Percentiles rank a stretch among this genome's conserved stretches.
These are phyloP conservation scores for Anthoscopus minutus DNA, from an alignment of 2,113 vertebrate genomes.

Conservation along the genomic window DNA sequence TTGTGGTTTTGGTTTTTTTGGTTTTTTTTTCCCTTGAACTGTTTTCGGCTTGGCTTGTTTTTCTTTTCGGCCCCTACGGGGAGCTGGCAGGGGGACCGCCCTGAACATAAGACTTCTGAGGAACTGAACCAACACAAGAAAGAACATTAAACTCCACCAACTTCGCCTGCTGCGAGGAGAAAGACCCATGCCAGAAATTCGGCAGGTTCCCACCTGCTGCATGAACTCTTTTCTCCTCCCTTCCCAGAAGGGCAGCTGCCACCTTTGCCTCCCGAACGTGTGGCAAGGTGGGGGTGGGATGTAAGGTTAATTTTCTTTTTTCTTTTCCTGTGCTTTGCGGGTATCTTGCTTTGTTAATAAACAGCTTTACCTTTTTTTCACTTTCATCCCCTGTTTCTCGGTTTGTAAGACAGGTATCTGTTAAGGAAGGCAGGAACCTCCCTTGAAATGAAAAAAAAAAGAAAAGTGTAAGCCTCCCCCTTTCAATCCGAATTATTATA, in stretches of 20 bases:
- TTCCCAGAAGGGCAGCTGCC: background rate
- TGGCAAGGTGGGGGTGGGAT: rapidly evolving
- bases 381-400: background rate
- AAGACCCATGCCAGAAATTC: background rate
- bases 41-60: background rate
- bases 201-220: background rate
- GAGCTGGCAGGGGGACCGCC: rapidly evolving
- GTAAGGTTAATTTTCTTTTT: background rate
- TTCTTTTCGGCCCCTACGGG: rapidly evolving
- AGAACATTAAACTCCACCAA: background rate
- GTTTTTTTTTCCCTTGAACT: background rate
- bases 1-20: background rate
- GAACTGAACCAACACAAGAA: background rate
- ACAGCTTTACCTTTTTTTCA: background rate
- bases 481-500: no score
- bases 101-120: background rate
- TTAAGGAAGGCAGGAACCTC: no score
- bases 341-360: background rate
- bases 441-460: no score
- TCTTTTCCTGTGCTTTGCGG: background rate
- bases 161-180: background rate
- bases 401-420: no score
- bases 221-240: background rate
- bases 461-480: no score
- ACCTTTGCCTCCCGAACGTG: background rate